Evolutionary conservation across 2,113 vertebrate species (phyloP), one percentile per base, ranked within the genome.

Genomic region (Ancistrus triradiatus): DNA sequence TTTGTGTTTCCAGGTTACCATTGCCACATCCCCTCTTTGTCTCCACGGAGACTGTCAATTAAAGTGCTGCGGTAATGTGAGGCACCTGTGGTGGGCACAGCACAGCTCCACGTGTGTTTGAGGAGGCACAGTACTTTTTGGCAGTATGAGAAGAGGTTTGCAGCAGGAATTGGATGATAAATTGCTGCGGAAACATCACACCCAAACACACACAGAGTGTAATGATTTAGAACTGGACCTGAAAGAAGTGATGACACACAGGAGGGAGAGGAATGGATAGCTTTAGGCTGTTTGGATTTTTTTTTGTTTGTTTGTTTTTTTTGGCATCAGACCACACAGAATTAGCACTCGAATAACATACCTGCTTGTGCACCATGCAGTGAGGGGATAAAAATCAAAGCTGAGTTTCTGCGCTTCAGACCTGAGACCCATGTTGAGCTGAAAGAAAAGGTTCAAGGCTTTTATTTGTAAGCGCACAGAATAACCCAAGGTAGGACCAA

Each of bases 1-100:
- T 68, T 72, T 68, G 69, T 65, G 73, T 69, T 75, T 68, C 69
- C 73, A 72, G 69, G 73, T 75, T 64, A 68, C 59, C 17, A n/a
- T 62, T 49, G 40, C 62, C 63, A 47, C 52, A 59, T 61, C 40
- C 60, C 58, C 11, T 47, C 63, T 67, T 60, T 28, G 65, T 75
- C 65, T 72, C 73, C 73, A 65, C 56, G n/a, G 73, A 69, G 69
- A 72, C 73, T 59, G 73, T 68, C 68, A 71, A 68, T 75, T 75
- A 71, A 71, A 68, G 42, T 40, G 17, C 50, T 5, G 47, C 50
- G 59, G 73, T 64, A 71, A 75, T 68, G 40, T 9, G 25, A 53
- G 60, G 28, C 48, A 17, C 59, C 73, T 46, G 63, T 49, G 38
- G 68, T 60, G 63, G 56, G 59, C 38, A 33, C 62, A 63, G 65